phyloP scores from a whole-genome alignment of 1,140 invertebrate species.

The Zaprionus inermis region DNA sequence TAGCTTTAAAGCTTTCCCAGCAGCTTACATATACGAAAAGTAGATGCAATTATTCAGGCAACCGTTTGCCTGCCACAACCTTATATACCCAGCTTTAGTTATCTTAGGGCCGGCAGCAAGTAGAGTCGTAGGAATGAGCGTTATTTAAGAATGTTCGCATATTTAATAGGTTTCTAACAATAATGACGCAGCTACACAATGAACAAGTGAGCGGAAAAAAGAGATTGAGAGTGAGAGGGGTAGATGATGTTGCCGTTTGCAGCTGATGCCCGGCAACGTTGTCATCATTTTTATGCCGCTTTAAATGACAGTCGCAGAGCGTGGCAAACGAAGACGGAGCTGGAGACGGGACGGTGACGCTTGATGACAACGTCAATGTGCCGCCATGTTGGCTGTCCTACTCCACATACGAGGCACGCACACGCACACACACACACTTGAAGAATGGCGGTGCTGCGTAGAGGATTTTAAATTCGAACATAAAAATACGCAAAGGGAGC shows the following conservation, averaged over 20 bases:
- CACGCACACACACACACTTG: slow-evolving; percentile 11
- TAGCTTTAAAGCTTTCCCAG: not conserved
- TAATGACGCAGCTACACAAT: slow-evolving; percentile 21
- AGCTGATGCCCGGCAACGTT: slow-evolving; percentile 43
- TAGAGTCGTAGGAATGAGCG: slow-evolving; percentile 38
- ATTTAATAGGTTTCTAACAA: slow-evolving; percentile 48
- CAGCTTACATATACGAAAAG: not conserved
- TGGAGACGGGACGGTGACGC: slow-evolving; percentile 28
- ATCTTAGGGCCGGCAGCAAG: slow-evolving; percentile 30
- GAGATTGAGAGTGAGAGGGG: not conserved
- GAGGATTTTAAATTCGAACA: slow-evolving; percentile 49
- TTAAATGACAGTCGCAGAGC: slow-evolving; percentile 50
- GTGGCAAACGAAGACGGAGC: slow-evolving; percentile 5
- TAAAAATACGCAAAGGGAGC: slow-evolving; percentile 37
- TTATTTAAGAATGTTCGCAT: slow-evolving; percentile 46
- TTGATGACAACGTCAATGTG: slow-evolving; percentile 49
- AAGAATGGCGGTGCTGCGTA: no score
- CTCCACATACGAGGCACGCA: slow-evolving; percentile 40
- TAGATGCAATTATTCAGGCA: not conserved
- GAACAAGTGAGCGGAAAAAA: not conserved
- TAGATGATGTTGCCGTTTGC: slow-evolving; percentile 41
- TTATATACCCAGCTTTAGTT: slow-evolving; percentile 26
- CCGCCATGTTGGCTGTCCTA: slow-evolving; percentile 53
- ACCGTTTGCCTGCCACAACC: not conserved
- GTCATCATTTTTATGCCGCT: slow-evolving; percentile 59